Base-by-base conservation (phyloP, 2,113 vertebrate genomes). In the Tricholaema leucomelas region DNA sequence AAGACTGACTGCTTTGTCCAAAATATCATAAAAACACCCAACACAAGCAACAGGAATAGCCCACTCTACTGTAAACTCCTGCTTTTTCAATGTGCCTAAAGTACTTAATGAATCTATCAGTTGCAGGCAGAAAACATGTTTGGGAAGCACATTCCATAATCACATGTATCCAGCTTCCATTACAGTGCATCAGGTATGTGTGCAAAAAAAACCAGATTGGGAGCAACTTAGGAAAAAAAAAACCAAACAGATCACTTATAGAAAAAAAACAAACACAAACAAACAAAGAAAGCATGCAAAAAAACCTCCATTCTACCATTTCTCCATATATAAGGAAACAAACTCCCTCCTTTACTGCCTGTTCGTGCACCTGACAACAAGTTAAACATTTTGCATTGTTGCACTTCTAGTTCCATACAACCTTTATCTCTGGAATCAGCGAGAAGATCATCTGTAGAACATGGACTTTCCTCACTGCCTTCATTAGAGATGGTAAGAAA, bases 401-500 rank as follows among this genome's bases (percentile, higher is more conserved):
- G 10, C 86, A 46, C n/a, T 56, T 64, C 1, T 10, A 79, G 70
- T 8, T 35, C 13, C 33, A 11, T 6, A 3, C 23, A 97, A 99
- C 99, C 99, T 99, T 99, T 99, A 86, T 99, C 99, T 96, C 98
- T 97, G 91, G 98, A 97, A 36, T 98, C 98, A 11, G 80, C 95
- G 35, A 98, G 97, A 52, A 97, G 96, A 91, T 98, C 98, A 21
- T 98, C 99, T 8, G 95, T 89, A 20, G 97, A 95, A n/a, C 98
- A 99, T 1, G 99, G 99, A 90, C 99, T 99, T 96, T 98, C 98
- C 77, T 98, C 98, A 1, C 97, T 97, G 33, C 98, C 96, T 92
- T 99, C 99, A 0, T 97, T 98, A 84, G 98, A 98, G 94, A 99
- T 98, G 59, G 98, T 98, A 81, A 99, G 98, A 97, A 99, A 99